Evolutionary conservation across 1,140 invertebrate genomes (phyloP).

Genomic region (Druon quercuslanigerum): DNA sequence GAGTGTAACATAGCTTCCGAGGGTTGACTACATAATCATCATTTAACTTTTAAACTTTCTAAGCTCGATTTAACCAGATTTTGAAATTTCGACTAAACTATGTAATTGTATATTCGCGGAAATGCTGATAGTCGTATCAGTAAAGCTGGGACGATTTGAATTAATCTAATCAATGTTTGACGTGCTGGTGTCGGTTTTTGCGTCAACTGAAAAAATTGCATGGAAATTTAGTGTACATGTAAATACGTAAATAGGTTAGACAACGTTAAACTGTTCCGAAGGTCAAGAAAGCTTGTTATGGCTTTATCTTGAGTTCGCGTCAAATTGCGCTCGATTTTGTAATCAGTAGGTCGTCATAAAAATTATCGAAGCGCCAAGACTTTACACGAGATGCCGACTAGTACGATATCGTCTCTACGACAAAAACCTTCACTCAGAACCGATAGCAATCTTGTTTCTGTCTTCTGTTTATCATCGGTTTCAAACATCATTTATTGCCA

Average conservation of each 20-base stretch:
- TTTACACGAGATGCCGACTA: not conserved
- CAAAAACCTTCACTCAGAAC: not conserved
- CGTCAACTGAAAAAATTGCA: too few relatives aligned
- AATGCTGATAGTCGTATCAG: not conserved
- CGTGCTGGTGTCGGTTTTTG: too few relatives aligned
- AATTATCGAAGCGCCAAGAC: constrained; percentile 6
- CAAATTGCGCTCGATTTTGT: constrained; percentile 11
- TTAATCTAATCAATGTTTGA: too few relatives aligned
- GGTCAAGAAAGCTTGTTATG: constrained; percentile 14
- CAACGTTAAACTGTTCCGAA: constrained; percentile 1
- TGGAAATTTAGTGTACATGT: not conserved
- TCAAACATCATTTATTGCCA: not conserved
- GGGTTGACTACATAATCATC: not conserved
- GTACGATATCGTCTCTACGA: not conserved
- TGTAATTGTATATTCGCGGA: not conserved
- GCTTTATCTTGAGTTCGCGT: constrained; percentile 10
- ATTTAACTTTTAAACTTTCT: not conserved
- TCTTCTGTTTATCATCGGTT: too few relatives aligned
- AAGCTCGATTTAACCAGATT: not conserved
- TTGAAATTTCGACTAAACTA: not conserved
- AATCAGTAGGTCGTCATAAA: constrained; percentile 20
- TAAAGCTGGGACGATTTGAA: too few relatives aligned
- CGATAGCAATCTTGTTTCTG: too few relatives aligned
- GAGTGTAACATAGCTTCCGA: not conserved
- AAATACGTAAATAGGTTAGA: not conserved